Base-by-base conservation (phyloP, 2,797 vertebrate genomes). In the Limnodromus scolopaceus region DNA sequence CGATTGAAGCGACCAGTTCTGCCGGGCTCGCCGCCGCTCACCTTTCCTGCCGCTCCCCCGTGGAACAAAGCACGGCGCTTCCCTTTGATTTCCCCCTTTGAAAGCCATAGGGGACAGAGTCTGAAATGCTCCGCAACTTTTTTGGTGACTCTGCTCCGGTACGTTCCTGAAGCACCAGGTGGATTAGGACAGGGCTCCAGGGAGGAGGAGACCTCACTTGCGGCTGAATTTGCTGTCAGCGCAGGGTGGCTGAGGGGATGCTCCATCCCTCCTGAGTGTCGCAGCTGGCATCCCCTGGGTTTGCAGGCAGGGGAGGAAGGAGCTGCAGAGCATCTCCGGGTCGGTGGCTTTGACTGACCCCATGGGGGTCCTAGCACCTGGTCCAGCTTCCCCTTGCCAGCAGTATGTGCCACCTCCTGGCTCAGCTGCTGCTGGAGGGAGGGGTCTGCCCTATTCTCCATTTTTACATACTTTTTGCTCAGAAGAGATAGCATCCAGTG, bases 61-160 rank as follows among this genome's bases (percentile, higher is more conserved):
- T 24, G 14, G 97, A 96, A 97, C 92, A 97, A 97, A 97, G 96
- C 30, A 22, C 18, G 18, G 79, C 5, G 1, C 79, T 96, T 90
- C 28, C 51, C 84, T 96, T 97, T 96, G 93, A 97, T 94, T 95
- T 71, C 48, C 46, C 10, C 13, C 48, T 96, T 92, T 97, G 91
- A 96, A 93, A 92, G 76, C 82, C 49, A n/a, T 39, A 66, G 92
- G 86, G 70, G 80, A 95, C 66, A 45, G 89, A 94, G 53, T 49
- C 68, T 92, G 87, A 95, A 95, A 79, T 0, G 13, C 64, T 72
- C 77, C 1, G 2, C 46, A 69, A 84, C 69, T 69, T 92, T 96
- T 95, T 93, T 84, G 49, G 75, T 9, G 16, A 41, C 58, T 80
- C 53, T 68, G 76, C 69, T 79, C 70, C 1, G 2, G 34, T 84